Evolutionary conservation across 1,140 invertebrate genomes (phyloP).

Genomic region (Drosophila ercepeae): DNA sequence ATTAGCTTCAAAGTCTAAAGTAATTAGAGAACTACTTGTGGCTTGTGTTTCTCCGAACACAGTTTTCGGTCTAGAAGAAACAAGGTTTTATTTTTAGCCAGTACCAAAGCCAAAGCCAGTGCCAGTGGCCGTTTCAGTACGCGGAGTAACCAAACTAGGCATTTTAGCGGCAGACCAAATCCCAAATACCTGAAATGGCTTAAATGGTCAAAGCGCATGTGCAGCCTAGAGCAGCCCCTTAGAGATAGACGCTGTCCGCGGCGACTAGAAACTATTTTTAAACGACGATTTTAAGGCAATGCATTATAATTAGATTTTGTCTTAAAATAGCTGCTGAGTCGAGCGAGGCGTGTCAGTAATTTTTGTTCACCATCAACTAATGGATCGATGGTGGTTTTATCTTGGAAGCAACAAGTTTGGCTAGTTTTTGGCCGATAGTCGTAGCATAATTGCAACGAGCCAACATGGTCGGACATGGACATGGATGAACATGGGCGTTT

Average conservation of each 20-base stretch:
- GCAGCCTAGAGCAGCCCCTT: slow-evolving; percentile 25
- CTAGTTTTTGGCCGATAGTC: slow-evolving; percentile 55
- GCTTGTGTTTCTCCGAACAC: background rate
- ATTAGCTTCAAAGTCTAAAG: no score
- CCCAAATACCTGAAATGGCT: slow-evolving; percentile 20
- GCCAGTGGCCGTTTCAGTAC: no score
- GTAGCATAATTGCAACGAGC: slow-evolving; percentile 23
- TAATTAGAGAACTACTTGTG: background rate
- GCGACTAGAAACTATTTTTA: slow-evolving; percentile 61
- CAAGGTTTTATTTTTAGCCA: slow-evolving; percentile 25
- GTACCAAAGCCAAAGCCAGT: background rate
- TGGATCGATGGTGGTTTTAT: slow-evolving; percentile 48
- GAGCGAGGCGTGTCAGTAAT: slow-evolving; percentile 17
- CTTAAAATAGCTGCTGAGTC: slow-evolving; percentile 63
- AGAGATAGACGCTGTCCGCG: slow-evolving; percentile 12
- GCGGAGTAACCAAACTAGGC: background rate
- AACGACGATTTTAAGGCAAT: slow-evolving; percentile 52
- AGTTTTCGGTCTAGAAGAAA: slow-evolving; percentile 12
- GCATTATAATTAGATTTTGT: slow-evolving; percentile 59
- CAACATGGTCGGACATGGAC: slow-evolving; percentile 40
- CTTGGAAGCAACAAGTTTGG: slow-evolving; percentile 67
- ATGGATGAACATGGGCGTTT: slow-evolving; percentile 60
- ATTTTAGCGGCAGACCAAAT: slow-evolving; percentile 10
- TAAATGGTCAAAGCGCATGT: slow-evolving; percentile 45
- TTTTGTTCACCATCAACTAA: slow-evolving; percentile 70